phyloP scores from a whole-genome alignment of 1,140 invertebrate genomes.

The roundworm (Caenorhabditis elegans) region WBcel235 BX284603.4:6739001-6739500 shows the following conservation, averaged over 20 bases:
- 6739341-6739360: not conserved
- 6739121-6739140: no score
- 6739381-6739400: not conserved
- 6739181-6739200: no score
- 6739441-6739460: not conserved
- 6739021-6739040: no score
- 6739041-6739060: no score
- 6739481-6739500: no score
- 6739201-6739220: slow-evolving; percentile 10
- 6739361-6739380: not conserved
- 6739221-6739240: slow-evolving; percentile 7
- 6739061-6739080: no score
- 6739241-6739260: not conserved
- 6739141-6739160: no score
- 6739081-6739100: no score
- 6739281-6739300: slow-evolving; percentile 12
- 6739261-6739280: not conserved
- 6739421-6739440: slow-evolving; percentile 8
- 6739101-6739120: no score
- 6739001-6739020: no score
- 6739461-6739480: not conserved
- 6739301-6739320: slow-evolving; percentile 19
- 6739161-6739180: no score
- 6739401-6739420: not conserved
- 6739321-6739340: slow-evolving; percentile 8